Base-by-base conservation (phyloP, 2,888 invertebrate genomes). In the Busseola fusca region DNA sequence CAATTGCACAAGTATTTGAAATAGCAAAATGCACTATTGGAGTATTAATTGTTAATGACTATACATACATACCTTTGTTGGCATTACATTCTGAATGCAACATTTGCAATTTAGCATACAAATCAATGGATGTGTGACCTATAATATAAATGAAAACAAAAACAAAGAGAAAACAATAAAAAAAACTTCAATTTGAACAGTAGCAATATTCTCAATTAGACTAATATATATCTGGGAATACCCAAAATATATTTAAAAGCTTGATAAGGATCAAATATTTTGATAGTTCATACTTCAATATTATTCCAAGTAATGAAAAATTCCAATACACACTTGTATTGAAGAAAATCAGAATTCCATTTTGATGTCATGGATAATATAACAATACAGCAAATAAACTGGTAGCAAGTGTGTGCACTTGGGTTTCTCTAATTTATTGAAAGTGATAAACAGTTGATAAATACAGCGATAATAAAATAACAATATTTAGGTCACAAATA, bases 341-440 rank as follows among this genome's bases (percentile, higher is more conserved):
- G 56, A 25, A 66, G 37, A 45, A 37, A 48, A 80, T 75, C 54
- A 80, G 60, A 80, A 72, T 76, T 59, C 60, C 52, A 34, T 64
- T 56, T 21, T 76, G 65, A 76, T 65, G 62, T 68, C 58, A 58
- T 66, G 59, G 57, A 62, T 54, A 62, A 58, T 40, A 52, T 34
- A 68, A 72, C 65, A 72, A 76, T 58, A 67, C 60, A 62, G 63
- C 50, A 78, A 72, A 68, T 68, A 65, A 76, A 69, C 62, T 48
- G 50, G 21, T 76, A 59, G 64, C 45, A 63, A 80, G 62, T 59
- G 45, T 50, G 30, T 72, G 45, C 21, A 71, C 40, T 64, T 56
- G n/a, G 60, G 21, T 62, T 74, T 74, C 27, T 69, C 42, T 75
- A 58, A 67, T 54, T 75, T 52, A 67, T 54, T 68, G 59, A 40